Conservation (phyloP, 2,888 invertebrate species). For the Eupithecia vulgata region DNA sequence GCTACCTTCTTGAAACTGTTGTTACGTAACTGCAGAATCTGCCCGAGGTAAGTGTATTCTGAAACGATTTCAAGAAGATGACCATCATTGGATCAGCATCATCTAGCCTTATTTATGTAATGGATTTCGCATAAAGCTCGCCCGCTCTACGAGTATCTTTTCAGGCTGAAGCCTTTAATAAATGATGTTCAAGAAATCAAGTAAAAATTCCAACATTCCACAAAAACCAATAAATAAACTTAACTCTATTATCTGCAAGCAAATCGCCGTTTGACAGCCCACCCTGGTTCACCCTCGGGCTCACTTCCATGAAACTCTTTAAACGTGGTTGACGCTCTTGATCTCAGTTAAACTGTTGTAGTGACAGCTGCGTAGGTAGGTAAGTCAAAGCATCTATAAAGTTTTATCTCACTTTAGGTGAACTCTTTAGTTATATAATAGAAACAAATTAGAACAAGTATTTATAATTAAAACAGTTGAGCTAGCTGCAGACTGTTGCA, state of each 20-base stretch:
- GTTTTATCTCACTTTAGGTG: background rate
- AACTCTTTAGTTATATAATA: background rate
- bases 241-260: slow-evolving; percentile 2
- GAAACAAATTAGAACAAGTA: too few relatives aligned
- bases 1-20: too few relatives aligned
- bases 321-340: background rate
- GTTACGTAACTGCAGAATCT: too few relatives aligned
- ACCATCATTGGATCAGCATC: too few relatives aligned
- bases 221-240: background rate
- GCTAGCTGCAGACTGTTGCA: too few relatives aligned
- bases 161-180: background rate
- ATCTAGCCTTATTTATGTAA: too few relatives aligned
- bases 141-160: too few relatives aligned
- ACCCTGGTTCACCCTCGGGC: background rate
- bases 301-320: background rate
- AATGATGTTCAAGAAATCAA: background rate
- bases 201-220: background rate
- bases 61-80: too few relatives aligned
- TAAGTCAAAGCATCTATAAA: background rate
- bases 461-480: too few relatives aligned
- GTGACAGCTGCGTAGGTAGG: background rate
- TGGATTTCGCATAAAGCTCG: too few relatives aligned
- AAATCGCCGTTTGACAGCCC: background rate
- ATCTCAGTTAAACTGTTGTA: background rate
- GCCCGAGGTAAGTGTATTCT: too few relatives aligned